Evolutionary conservation across 2,113 vertebrate species (phyloP).

Genomic region (Solenodon paradoxus): DNA sequence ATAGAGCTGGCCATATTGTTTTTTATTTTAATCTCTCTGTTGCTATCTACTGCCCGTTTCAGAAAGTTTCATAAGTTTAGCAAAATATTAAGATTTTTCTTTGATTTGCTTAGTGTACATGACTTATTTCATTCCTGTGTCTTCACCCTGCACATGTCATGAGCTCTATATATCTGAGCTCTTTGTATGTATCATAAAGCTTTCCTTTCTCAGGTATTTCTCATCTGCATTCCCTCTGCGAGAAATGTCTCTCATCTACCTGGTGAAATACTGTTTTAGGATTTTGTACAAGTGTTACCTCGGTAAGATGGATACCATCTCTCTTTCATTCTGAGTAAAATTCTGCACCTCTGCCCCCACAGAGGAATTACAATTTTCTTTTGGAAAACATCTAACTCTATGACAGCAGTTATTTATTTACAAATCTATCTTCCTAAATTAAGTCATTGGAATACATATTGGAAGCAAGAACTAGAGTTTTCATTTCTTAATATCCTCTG

Average conservation of each 20-base stretch:
- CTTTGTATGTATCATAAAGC: not conserved
- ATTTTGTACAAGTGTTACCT: not conserved
- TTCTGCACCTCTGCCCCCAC: not conserved
- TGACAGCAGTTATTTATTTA: not conserved
- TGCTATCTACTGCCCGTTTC: not conserved
- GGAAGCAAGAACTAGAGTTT: not conserved
- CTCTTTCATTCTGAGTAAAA: conserved; percentile 2
- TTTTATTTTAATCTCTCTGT: not conserved
- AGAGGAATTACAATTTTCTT: not conserved
- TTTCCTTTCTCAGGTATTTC: not conserved
- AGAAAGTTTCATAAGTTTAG: not conserved
- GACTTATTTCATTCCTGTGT: not conserved
- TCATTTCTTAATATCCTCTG: not conserved
- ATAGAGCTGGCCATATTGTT: not conserved
- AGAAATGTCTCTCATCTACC: not conserved
- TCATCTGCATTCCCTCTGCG: not conserved
- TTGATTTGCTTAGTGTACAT: not conserved
- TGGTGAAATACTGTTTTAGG: conserved; percentile 8
- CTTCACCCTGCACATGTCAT: not conserved
- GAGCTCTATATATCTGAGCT: not conserved
- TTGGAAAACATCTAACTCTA: not conserved
- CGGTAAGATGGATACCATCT: not conserved
- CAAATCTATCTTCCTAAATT: not conserved
- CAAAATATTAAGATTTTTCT: not conserved
- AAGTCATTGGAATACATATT: not conserved